phyloP scores from a whole-genome alignment of 2,113 vertebrate species.

The Seriola dumerili region DNA sequence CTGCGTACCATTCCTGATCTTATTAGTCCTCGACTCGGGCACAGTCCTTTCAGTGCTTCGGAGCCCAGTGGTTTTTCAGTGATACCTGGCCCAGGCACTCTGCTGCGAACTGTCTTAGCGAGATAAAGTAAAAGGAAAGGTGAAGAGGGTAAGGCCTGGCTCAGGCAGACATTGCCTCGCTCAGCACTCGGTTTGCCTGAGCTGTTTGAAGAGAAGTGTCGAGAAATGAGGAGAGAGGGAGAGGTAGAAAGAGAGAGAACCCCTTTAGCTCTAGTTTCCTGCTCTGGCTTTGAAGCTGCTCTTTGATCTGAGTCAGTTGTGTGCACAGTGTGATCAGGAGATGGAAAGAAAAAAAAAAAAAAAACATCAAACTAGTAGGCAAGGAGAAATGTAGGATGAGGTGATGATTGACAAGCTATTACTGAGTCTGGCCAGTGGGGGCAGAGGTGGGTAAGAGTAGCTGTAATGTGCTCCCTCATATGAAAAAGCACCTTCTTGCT shows the following conservation, averaged over 20 bases:
- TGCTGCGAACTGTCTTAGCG: conserved; percentile 44
- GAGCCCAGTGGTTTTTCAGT: conserved; percentile 15
- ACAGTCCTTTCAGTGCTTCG: conserved; percentile 24
- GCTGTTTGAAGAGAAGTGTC: conserved; percentile 74
- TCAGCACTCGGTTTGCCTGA: conserved; percentile 45
- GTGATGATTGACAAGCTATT: conserved; percentile 65
- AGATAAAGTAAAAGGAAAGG: conserved; percentile 59
- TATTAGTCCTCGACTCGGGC: conserved; percentile 42
- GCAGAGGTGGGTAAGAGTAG: conserved; percentile 24
- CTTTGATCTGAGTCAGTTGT: conserved; percentile 84
- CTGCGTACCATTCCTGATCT: conserved; percentile 56
- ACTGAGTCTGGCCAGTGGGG: conserved; percentile 58
- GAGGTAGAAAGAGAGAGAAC: conserved; percentile 46
- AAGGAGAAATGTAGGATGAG: conserved; percentile 58
- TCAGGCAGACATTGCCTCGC: conserved; percentile 50
- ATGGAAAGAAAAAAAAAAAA: conserved; percentile 53
- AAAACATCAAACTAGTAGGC: conserved; percentile 69
- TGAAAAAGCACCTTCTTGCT: conserved; percentile 58
- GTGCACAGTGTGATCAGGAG: conserved; percentile 81
- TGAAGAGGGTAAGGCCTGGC: conserved; percentile 56
- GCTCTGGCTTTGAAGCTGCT: conserved; percentile 82
- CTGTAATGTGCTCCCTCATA: conserved; percentile 9
- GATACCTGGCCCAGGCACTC: conserved; percentile 31
- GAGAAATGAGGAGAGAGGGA: conserved; percentile 70
- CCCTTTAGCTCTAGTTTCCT: conserved; percentile 82